phyloP scores from a whole-genome alignment of 2,888 invertebrate genomes.

The Linyphia triangularis region DNA sequence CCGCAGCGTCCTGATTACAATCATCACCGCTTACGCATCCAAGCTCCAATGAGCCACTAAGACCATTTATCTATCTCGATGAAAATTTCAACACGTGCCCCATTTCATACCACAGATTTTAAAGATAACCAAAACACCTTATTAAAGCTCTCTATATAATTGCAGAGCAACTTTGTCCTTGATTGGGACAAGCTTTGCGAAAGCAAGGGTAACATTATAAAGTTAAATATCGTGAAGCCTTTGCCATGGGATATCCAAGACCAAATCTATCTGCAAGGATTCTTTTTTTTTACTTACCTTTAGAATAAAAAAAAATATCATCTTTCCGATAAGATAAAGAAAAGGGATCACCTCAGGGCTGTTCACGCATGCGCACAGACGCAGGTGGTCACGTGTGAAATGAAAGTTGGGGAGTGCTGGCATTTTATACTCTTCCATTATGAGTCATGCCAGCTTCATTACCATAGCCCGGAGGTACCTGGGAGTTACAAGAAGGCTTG shows the following conservation, averaged over 20 bases:
- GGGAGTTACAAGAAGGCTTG: constrained; percentile 17
- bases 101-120: constrained; percentile 6
- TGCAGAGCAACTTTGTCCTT: constrained; percentile 1
- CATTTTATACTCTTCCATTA: constrained; percentile 34
- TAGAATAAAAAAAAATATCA: constrained; percentile 10
- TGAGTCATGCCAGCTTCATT: constrained; percentile 67
- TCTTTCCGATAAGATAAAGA: constrained; percentile 10
- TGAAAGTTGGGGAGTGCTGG: constrained; percentile 39
- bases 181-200: background rate
- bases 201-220: background rate
- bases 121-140: constrained; percentile 30
- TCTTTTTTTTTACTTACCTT: background rate
- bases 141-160: constrained; percentile 11
- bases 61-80: constrained; percentile 8
- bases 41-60: background rate
- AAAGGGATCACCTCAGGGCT: constrained; percentile 6
- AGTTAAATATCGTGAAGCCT: constrained; percentile 10
- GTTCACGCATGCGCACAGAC: constrained; percentile 25
- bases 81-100: constrained; percentile 44
- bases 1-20: constrained; percentile 3
- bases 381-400: constrained; percentile 68
- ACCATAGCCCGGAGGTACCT: constrained; percentile 52
- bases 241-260: background rate
- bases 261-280: background rate
- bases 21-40: constrained; percentile 19